Conservation (phyloP, 2,113 vertebrate species). For the Brachypodius melanocephalos region DNA sequence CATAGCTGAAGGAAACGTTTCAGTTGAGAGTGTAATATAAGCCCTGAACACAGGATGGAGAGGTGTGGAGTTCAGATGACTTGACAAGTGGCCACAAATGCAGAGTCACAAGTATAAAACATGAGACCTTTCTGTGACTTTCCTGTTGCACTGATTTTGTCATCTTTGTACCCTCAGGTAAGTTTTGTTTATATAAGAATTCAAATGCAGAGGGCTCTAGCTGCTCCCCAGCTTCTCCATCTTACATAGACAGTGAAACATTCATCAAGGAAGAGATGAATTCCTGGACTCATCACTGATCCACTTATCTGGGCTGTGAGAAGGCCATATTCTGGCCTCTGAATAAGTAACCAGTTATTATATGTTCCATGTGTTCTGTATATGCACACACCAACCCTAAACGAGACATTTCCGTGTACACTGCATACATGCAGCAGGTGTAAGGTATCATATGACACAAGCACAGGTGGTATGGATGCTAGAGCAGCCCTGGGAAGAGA, state of each 20-base stretch:
- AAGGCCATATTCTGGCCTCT: background rate
- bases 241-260: background rate
- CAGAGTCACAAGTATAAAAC: background rate
- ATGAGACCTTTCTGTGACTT: background rate
- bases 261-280: background rate
- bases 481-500: background rate
- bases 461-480: background rate
- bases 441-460: accelerated
- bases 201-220: background rate
- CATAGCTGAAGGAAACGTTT: background rate
- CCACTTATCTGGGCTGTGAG: background rate
- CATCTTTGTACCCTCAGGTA: background rate
- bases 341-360: background rate
- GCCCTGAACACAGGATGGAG: background rate
- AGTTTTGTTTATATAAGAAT: background rate
- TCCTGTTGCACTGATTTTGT: background rate
- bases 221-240: background rate
- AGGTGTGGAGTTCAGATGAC: background rate
- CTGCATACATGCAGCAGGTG: background rate
- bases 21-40: background rate
- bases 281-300: background rate
- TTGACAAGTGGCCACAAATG: background rate
- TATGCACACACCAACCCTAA: background rate
- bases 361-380: no score
- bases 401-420: background rate